phyloP scores from a whole-genome alignment of 2,888 invertebrate genomes.

The Branchipolynoe longqiensis region DNA sequence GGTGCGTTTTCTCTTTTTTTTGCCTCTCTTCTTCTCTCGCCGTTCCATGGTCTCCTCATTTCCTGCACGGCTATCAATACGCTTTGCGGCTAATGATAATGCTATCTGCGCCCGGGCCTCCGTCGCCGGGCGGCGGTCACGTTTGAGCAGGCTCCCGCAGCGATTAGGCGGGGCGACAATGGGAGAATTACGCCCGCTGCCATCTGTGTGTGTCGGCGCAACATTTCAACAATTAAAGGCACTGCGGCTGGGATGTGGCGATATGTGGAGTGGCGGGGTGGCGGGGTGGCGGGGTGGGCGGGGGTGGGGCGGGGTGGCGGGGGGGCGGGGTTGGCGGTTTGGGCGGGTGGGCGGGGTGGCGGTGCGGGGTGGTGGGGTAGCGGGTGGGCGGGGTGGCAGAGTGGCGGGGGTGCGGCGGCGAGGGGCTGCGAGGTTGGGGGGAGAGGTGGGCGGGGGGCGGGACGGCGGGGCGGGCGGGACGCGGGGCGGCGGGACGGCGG shows the following conservation, averaged over 20 bases:
- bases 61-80: conserved; percentile 5
- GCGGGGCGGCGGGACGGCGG: too few species aligned
- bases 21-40: background rate
- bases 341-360: too few species aligned
- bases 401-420: too few species aligned
- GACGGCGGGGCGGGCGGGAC: too few species aligned
- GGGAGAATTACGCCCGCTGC: background rate
- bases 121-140: background rate
- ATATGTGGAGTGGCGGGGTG: background rate
- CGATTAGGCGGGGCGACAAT: background rate
- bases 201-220: background rate
- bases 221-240: conserved; percentile 40
- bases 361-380: too few species aligned
- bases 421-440: too few species aligned
- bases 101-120: background rate
- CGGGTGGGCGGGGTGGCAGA: too few species aligned
- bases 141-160: background rate
- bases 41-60: background rate
- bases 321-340: background rate
- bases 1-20: background rate
- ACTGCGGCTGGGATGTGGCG: too few species aligned
- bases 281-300: too few species aligned
- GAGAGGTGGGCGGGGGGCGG: too few species aligned
- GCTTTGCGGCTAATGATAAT: background rate
- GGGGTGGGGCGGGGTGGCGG: background rate